Conservation (phyloP, 2,888 invertebrate species). For the Caenorhabditis sulstoni region DNA sequence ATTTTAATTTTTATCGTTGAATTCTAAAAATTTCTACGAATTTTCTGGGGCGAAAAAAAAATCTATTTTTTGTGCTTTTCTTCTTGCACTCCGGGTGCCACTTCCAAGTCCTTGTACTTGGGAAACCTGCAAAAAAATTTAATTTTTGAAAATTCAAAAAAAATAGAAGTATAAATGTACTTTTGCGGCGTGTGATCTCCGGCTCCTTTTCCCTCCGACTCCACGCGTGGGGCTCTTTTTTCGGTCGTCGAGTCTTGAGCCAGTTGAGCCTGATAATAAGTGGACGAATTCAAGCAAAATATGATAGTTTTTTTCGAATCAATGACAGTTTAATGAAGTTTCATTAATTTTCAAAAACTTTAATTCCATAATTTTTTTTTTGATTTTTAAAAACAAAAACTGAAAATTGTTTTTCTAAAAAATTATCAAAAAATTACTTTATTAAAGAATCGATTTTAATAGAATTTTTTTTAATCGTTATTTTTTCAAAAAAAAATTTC, state of each 20-base stretch:
- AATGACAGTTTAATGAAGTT: too few species aligned
- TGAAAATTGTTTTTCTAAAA: too few species aligned
- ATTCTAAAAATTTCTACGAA: slow-evolving; percentile 10
- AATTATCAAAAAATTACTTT: too few species aligned
- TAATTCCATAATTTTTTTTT: neutral
- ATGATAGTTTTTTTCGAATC: too few species aligned
- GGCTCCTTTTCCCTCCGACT: slow-evolving; percentile 64
- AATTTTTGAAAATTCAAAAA: neutral
- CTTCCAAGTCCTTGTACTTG: slow-evolving; percentile 73
- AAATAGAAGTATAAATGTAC: slow-evolving; percentile 14
- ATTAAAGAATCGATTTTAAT: too few species aligned
- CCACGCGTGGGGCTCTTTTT: slow-evolving; percentile 72
- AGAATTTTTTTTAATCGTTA: neutral
- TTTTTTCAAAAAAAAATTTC: too few species aligned
- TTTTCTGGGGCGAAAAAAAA: too few species aligned
- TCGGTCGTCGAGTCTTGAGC: slow-evolving; percentile 73
- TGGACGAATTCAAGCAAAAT: too few species aligned
- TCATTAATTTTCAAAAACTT: neutral
- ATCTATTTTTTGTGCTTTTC: slow-evolving; percentile 25
- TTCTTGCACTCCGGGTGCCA: slow-evolving; percentile 59
- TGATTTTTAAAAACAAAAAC: neutral
- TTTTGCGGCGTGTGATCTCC: slow-evolving; percentile 57
- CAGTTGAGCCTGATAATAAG: slow-evolving; percentile 72
- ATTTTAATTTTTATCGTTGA: neutral
- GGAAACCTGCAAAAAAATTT: slow-evolving; percentile 61